Evolutionary conservation across 2,113 vertebrate species (phyloP).

Genomic region (Hymenochirus boettgeri): DNA sequence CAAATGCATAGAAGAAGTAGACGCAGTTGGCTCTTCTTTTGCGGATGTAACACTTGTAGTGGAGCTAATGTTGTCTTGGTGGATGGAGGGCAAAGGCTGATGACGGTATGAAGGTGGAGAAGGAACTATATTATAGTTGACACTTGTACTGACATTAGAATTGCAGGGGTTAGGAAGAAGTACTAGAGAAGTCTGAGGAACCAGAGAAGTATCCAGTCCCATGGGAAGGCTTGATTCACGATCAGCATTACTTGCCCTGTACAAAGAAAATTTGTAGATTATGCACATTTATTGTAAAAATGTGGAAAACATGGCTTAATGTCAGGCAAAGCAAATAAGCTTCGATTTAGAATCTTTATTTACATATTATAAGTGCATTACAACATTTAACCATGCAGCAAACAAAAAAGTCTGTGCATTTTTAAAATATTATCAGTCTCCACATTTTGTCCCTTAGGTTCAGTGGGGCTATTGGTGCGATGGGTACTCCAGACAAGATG

Average conservation of each 20-base stretch:
- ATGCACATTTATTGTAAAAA: too few species aligned
- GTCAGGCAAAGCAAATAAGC: too few species aligned
- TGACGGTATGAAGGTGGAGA: conserved; percentile 29
- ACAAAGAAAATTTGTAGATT: background rate
- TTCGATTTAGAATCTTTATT: too few species aligned
- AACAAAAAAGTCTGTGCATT: too few species aligned
- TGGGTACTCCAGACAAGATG: too few species aligned
- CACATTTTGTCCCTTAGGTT: too few species aligned
- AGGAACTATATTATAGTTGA: conserved; percentile 7
- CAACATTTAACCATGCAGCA: too few species aligned
- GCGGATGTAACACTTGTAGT: background rate
- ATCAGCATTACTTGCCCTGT: conserved; percentile 41
- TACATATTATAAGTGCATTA: too few species aligned
- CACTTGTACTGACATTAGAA: conserved; percentile 12
- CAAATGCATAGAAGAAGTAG: conserved; percentile 33
- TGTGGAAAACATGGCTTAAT: too few species aligned
- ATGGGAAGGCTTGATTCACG: conserved; percentile 27
- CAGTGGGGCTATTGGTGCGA: too few species aligned
- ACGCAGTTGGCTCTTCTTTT: conserved; percentile 25
- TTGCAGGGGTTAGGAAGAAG: conserved; percentile 25
- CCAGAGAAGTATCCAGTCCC: conserved; percentile 41
- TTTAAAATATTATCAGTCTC: too few species aligned
- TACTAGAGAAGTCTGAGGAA: conserved; percentile 44
- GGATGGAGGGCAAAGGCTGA: conserved; percentile 29
- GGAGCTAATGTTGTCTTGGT: background rate